Evolutionary conservation across 2,888 invertebrate species (phyloP).

Genomic region (Eupithecia pulchellata): DNA sequence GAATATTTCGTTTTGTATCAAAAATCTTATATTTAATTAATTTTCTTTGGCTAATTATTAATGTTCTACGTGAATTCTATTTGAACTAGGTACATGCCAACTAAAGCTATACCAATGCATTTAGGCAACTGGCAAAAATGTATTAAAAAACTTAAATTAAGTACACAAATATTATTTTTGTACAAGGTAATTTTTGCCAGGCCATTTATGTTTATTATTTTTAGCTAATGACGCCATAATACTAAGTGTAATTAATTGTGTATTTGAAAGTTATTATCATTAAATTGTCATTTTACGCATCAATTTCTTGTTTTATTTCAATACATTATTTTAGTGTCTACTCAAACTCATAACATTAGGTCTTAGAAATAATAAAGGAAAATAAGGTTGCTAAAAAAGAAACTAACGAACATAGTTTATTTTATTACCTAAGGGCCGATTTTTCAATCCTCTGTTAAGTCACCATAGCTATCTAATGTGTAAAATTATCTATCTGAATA

Average conservation of each 20-base stretch:
- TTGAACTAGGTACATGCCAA: neutral
- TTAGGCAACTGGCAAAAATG: slow-evolving; percentile 2
- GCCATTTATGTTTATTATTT: neutral
- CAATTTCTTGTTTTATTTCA: neutral
- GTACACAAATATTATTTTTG: neutral
- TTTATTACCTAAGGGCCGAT: too few species aligned
- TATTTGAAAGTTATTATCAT: slow-evolving; percentile 4
- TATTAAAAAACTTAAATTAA: neutral
- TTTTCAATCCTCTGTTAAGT: too few species aligned
- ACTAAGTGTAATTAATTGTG: slow-evolving; percentile 1
- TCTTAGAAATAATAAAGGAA: neutral
- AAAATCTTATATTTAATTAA: neutral
- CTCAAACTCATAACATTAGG: neutral
- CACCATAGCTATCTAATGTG: too few species aligned
- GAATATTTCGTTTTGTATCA: neutral
- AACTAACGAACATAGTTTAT: too few species aligned
- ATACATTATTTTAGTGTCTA: neutral
- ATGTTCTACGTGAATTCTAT: neutral
- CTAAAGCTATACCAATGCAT: neutral
- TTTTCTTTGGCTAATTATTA: neutral
- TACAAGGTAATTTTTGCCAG: slow-evolving; percentile 2
- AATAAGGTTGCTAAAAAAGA: neutral
- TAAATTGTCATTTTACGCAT: neutral
- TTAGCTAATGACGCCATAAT: neutral
- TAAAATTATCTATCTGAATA: too few species aligned